Percentiles rank a stretch among this genome's conserved stretches.
These are phyloP conservation scores for Lepisosteus oculatus DNA, from an alignment of 2,113 vertebrate genomes.

Conservation along the genomic window DNA sequence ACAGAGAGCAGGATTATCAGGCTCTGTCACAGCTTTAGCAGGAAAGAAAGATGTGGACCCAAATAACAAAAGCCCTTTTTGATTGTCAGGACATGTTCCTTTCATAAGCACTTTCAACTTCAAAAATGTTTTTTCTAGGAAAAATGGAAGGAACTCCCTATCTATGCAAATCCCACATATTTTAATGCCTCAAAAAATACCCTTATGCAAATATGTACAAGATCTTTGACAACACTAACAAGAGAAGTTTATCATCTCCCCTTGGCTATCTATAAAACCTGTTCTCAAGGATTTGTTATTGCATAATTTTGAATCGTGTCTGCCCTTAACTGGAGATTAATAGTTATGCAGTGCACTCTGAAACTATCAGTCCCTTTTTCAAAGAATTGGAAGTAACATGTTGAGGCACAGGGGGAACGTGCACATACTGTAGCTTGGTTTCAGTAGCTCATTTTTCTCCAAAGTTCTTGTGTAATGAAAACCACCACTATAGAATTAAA, in stretches of 20 bases:
- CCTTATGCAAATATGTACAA: background rate
- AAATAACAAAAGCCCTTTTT: too few relatives aligned
- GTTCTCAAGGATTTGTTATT: background rate
- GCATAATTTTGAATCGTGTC: background rate
- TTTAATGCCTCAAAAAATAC: background rate
- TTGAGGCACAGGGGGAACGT: background rate
- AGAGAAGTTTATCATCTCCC: background rate
- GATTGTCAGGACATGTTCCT: too few relatives aligned
- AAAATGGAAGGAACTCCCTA: too few relatives aligned
- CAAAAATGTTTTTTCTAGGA: too few relatives aligned
- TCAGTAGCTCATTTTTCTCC: background rate
- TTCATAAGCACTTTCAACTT: too few relatives aligned
- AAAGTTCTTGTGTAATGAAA: too few relatives aligned
- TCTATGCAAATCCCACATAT: background rate
- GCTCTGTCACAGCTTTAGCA: background rate
- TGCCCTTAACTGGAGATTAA: background rate
- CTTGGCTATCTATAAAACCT: background rate
- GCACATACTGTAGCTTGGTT: too few relatives aligned
- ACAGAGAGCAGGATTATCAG: background rate
- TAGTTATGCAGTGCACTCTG: background rate
- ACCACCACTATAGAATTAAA: too few relatives aligned
- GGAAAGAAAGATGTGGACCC: background rate
- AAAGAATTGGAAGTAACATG: background rate
- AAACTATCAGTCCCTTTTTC: background rate
- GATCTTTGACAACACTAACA: background rate